phyloP scores from a whole-genome alignment of 2,113 vertebrate species.

The Mormyrus lacerda region DNA sequence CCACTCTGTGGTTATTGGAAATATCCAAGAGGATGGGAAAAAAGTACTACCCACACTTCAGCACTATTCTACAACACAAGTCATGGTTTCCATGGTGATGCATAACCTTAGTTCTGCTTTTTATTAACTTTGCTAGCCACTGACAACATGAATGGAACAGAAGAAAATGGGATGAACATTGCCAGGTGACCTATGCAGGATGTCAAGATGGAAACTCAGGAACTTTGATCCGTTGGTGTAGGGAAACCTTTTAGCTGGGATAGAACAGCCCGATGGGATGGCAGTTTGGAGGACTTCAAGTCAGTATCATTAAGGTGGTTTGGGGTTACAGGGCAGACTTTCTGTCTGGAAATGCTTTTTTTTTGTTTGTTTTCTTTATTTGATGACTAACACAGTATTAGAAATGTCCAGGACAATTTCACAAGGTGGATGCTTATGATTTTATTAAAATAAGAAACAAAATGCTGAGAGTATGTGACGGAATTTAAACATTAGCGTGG shows the following conservation, averaged over 20 bases:
- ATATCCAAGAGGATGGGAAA: not conserved
- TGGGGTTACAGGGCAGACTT: conserved; percentile 14
- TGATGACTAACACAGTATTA: conserved; percentile 23
- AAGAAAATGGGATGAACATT: conserved; percentile 49
- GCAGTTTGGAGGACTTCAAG: conserved; percentile 49
- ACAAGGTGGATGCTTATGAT: not conserved
- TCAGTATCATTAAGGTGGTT: conserved; percentile 52
- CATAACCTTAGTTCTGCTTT: conserved; percentile 19
- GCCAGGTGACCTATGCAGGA: conserved; percentile 53
- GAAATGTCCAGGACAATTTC: not conserved
- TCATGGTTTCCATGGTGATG: conserved; percentile 22
- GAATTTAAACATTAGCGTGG: not conserved
- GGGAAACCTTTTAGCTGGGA: conserved; percentile 50
- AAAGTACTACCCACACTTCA: conserved; percentile 2
- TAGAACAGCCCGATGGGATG: conserved; percentile 44
- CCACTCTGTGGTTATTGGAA: not conserved
- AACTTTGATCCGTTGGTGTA: conserved; percentile 51
- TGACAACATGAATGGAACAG: conserved; percentile 46
- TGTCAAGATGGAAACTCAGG: conserved; percentile 45
- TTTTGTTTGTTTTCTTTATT: conserved; percentile 37
- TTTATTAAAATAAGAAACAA: not conserved
- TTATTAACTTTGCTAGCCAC: conserved; percentile 38
- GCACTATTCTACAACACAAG: not conserved
- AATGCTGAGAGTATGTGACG: not conserved
- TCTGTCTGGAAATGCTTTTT: conserved; percentile 47